A percentile compares a stretch with the other conserved stretches of the same genome.
These are phyloP conservation scores for Zootoca vivipara DNA, from an alignment of 2,113 vertebrate species.

Conservation along the genomic window DNA sequence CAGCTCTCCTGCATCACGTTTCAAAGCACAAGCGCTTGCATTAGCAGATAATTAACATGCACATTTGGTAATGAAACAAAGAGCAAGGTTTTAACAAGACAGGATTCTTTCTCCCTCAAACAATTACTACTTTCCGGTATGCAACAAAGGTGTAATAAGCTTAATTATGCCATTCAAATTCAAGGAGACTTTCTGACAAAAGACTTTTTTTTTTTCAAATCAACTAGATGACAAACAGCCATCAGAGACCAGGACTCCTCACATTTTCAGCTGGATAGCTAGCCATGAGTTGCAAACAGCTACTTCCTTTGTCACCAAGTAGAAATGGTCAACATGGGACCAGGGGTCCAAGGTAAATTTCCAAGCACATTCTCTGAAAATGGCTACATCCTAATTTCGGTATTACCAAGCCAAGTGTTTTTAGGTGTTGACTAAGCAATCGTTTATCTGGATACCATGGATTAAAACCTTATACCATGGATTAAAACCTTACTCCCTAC, in stretches of 20 bases:
- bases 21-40: not conserved
- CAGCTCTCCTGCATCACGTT: not conserved
- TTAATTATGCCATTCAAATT: not conserved
- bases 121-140: not conserved
- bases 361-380: too few relatives aligned
- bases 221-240: not conserved
- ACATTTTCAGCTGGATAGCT: not conserved
- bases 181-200: not conserved
- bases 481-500: not conserved
- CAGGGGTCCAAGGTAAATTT: not conserved
- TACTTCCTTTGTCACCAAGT: not conserved
- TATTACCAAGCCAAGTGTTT: too few relatives aligned
- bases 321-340: not conserved
- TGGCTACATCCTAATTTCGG: too few relatives aligned
- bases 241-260: not conserved
- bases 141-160: not conserved
- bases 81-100: not conserved
- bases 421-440: not conserved
- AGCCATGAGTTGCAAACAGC: not conserved
- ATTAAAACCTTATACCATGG: not conserved
- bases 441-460: too few relatives aligned
- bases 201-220: not conserved
- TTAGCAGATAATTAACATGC: constrained; percentile 20
- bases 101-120: not conserved
- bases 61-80: constrained; percentile 23